Base-by-base conservation (phyloP, 1,140 invertebrate genomes). In the Drosophila orena region DNA sequence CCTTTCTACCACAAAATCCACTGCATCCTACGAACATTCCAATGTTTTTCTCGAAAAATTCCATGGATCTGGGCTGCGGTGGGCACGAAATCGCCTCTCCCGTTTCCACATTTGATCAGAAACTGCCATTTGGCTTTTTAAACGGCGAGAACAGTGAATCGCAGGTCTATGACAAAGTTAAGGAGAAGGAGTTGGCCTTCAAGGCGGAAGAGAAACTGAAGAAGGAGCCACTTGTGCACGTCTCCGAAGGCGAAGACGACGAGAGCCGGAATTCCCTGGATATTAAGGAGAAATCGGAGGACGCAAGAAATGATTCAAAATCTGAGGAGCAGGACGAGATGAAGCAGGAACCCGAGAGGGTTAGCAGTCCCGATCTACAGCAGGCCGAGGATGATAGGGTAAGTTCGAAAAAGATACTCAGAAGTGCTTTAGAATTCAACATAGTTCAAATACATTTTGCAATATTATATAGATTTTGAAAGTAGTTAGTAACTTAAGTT, bases 41-140 rank as follows among this genome's bases (percentile, higher is more conserved):
- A 2, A 93, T 96, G 27, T 94, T 95, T 7, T 95, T 95, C 46
- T 91, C 94, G 5, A 90, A 91, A 37, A 76, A 77, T 8, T 75
- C 77, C 42, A 40, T 92, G 72, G 90, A 85, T 1, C 74, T 85
- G 77, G 62, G 59, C 2, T 77, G 70, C 4, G 76, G 66, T 6
- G 52, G 78, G 38, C 53, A 43, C 5, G 71, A 65, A n/a, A 49
- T 89, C 22, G 54, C 70, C 6, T 73, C 71, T 4, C 79, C 61
- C 7, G 68, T 68, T 3, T 72, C 70, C 3, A 61, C 74, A 11
- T 77, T 77, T 46, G 77, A 72, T 11, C 77, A 78, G 54, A 83
- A 78, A 22, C 46, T 81, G 46, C 79, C 68, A 46, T 72, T 77
- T 3, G 75, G 61, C 11, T 76, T 66, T 10, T 35, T 80, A 24